Conservation (phyloP, 2,888 invertebrate genomes). For the Agriotes lineatus region DNA sequence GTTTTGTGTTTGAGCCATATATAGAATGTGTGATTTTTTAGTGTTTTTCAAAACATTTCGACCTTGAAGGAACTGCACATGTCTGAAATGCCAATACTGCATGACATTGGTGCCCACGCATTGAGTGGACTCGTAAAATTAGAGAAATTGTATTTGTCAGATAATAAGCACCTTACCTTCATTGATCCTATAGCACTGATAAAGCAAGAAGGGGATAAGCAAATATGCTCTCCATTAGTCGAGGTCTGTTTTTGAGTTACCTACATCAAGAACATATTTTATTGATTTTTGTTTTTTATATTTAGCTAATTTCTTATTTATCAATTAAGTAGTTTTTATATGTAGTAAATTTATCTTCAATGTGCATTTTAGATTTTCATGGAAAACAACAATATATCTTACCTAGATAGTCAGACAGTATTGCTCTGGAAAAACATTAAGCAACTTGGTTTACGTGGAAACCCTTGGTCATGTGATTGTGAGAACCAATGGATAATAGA, state of each 20-base stretch:
- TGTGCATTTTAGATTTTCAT: constrained; percentile 71
- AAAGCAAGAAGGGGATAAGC: constrained; percentile 58
- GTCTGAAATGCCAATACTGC: constrained; percentile 75
- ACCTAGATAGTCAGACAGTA: constrained; percentile 73
- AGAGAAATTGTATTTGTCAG: constrained; percentile 72
- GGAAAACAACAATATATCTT: constrained; percentile 78
- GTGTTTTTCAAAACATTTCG: constrained; percentile 74
- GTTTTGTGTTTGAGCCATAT: constrained; percentile 15
- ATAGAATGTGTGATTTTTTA: constrained; percentile 58
- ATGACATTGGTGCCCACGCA: constrained; percentile 69
- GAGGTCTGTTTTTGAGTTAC: constrained; percentile 63
- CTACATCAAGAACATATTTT: neutral
- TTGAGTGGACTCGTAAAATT: constrained; percentile 72
- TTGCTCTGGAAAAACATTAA: constrained; percentile 79
- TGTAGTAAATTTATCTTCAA: neutral
- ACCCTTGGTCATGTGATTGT: constrained; percentile 85
- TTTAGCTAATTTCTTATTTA: neutral
- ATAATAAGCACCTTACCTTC: constrained; percentile 72
- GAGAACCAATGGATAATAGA: constrained; percentile 83
- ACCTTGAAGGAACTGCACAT: constrained; percentile 76
- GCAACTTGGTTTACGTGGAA: constrained; percentile 76
- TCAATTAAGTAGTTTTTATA: too few species aligned
- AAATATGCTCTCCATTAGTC: constrained; percentile 76
- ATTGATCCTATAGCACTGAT: constrained; percentile 74
- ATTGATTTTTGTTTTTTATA: neutral